phyloP scores from a whole-genome alignment of 2,888 invertebrate species.

The Siphonodentalium dalli region DNA sequence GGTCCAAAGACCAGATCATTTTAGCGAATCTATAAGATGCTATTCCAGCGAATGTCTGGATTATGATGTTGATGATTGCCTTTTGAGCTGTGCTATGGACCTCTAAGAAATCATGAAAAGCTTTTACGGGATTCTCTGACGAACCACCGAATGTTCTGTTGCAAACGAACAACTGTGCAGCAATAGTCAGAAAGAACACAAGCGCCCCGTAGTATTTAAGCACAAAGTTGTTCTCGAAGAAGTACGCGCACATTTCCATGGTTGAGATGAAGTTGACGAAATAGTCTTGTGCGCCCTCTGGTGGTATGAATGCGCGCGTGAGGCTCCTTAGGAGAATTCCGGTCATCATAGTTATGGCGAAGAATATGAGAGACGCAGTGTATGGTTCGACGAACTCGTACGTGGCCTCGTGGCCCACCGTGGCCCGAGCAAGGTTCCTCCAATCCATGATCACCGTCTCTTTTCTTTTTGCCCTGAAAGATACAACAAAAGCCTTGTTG shows the following conservation, averaged over 20 bases:
- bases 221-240: conserved; percentile 58
- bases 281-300: conserved; percentile 31
- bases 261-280: conserved; percentile 50
- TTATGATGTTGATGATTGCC: conserved; percentile 36
- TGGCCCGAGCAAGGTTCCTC: no score
- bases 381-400: conserved; percentile 46
- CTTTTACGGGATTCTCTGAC: conserved; percentile 53
- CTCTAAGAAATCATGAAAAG: conserved; percentile 38
- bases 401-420: no score
- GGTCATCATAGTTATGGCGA: conserved; percentile 39
- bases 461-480: no score
- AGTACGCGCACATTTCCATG: conserved; percentile 54
- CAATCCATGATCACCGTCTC: no score
- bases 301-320: conserved; percentile 33
- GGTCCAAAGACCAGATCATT: conserved; percentile 51
- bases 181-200: conserved; percentile 45
- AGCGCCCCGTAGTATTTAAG: conserved; percentile 47
- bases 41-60: conserved; percentile 46
- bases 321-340: conserved; percentile 41
- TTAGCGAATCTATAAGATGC: conserved; percentile 51
- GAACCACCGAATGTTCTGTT: conserved; percentile 50
- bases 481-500: no score
- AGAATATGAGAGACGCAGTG: conserved; percentile 45
- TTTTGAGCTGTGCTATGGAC: conserved; percentile 26
- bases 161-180: conserved; percentile 47